Evolutionary conservation across 2,113 vertebrate genomes (phyloP).

Genomic region (Rattus rattus): DNA sequence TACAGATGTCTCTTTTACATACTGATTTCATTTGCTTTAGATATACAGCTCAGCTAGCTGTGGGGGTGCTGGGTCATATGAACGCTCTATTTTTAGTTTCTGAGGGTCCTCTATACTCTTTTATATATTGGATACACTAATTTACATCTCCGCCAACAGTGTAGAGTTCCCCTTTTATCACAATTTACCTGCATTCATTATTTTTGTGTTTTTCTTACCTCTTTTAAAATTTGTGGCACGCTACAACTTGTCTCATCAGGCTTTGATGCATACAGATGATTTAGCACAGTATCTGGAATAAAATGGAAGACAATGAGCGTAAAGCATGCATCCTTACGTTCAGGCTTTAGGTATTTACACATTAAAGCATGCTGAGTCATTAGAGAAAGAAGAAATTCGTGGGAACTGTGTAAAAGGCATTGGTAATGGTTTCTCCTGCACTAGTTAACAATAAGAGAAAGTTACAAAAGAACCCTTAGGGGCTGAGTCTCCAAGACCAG

Average conservation of each 20-base stretch:
- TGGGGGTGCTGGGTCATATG: neutral
- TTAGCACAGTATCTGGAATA: conserved; percentile 12
- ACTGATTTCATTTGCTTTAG: neutral
- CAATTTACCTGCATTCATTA: neutral
- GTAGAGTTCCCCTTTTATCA: neutral
- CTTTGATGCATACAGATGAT: neutral
- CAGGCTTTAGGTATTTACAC: neutral
- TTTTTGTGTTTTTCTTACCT: neutral
- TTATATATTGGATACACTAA: neutral
- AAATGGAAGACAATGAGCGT: conserved; percentile 7
- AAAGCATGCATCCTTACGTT: conserved; percentile 24
- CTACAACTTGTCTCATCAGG: neutral
- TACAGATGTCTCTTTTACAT: neutral
- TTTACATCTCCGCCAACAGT: neutral
- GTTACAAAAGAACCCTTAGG: neutral
- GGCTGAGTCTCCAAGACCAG: neutral
- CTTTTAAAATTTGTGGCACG: neutral
- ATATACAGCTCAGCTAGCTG: neutral
- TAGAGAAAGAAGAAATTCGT: neutral
- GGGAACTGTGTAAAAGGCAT: neutral
- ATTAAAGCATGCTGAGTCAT: conserved; percentile 17
- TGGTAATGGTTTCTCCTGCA: neutral
- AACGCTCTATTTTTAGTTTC: neutral
- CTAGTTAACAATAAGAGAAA: neutral
- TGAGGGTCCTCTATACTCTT: neutral